A percentile compares a stretch with the other conserved stretches of the same genome.
Evolutionary conservation across 1,140 invertebrate species (phyloP).

Genomic region (Bathynomus jamesi): DNA sequence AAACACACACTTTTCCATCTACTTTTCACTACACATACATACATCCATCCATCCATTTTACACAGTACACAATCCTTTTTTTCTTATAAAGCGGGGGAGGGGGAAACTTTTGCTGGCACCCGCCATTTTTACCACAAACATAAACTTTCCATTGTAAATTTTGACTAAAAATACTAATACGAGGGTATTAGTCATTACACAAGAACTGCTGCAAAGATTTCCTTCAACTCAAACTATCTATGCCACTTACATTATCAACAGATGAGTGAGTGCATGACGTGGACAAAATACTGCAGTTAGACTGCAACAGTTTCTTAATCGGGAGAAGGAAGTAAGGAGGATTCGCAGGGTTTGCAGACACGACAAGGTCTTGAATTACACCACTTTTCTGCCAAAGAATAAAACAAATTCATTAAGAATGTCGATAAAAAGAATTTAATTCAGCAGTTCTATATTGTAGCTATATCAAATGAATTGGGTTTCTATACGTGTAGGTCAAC

Average conservation of each 20-base stretch:
- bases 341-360: slow-evolving; percentile 56
- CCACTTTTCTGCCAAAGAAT: not conserved
- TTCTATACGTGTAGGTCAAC: too few relatives aligned
- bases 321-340: slow-evolving; percentile 60
- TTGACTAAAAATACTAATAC: not conserved
- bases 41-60: too few relatives aligned
- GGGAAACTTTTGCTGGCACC: not conserved
- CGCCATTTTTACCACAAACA: not conserved
- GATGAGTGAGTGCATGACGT: slow-evolving; percentile 58
- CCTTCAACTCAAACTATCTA: not conserved
- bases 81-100: not conserved
- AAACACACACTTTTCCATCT: too few relatives aligned
- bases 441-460: too few relatives aligned
- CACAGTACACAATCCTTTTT: slow-evolving; percentile 2
- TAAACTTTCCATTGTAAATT: not conserved
- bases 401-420: too few relatives aligned
- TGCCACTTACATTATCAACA: slow-evolving; percentile 43
- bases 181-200: not conserved
- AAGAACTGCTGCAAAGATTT: too few relatives aligned
- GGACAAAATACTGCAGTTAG: slow-evolving; percentile 48
- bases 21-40: too few relatives aligned
- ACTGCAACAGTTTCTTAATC: slow-evolving; percentile 49
- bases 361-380: slow-evolving; percentile 53
- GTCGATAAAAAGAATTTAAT: too few relatives aligned
- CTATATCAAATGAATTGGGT: too few relatives aligned